A percentile compares a stretch with the other conserved stretches of the same genome.
phyloP scores from a whole-genome alignment of 92 coral and sea anemone genomes.

The Palythoa grandiflora region DNA sequence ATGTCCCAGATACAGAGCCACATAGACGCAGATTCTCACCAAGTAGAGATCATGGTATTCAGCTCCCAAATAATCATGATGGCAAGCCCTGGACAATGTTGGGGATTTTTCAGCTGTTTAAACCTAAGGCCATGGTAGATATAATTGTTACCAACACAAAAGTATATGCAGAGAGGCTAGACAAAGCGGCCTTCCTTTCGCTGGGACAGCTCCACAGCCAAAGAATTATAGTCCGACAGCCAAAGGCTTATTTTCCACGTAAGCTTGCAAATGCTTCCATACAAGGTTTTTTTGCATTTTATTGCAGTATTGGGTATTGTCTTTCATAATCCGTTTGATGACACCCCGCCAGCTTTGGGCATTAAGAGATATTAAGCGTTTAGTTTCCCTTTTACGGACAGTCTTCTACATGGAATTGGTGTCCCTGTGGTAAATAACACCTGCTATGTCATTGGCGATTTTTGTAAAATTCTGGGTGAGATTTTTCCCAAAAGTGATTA shows the following conservation, averaged over 20 bases:
- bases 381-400: constrained; percentile 48
- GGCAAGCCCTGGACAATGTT: background rate
- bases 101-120: constrained; percentile 5
- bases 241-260: constrained; percentile 41
- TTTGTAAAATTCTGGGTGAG: constrained; percentile 11
- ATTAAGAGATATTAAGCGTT: constrained; percentile 52
- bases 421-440: no score
- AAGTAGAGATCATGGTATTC: constrained; percentile 38
- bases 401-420: constrained; percentile 31
- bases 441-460: no score
- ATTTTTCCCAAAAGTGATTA: constrained; percentile 18
- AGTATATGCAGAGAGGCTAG: constrained; percentile 20
- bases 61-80: constrained; percentile 12
- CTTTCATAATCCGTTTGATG: no score
- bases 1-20: constrained; percentile 13
- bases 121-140: constrained; percentile 1
- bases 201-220: constrained; percentile 9
- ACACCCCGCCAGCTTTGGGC: constrained; percentile 34
- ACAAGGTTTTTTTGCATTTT: constrained; percentile 50
- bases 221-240: constrained; percentile 23
- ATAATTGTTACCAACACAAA: constrained; percentile 14
- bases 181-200: constrained; percentile 25
- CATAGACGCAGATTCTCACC: constrained; percentile 14
- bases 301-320: constrained; percentile 8
- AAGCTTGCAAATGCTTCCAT: constrained; percentile 1